Conservation (phyloP, 2,113 vertebrate genomes). For the Nestor notabilis region DNA sequence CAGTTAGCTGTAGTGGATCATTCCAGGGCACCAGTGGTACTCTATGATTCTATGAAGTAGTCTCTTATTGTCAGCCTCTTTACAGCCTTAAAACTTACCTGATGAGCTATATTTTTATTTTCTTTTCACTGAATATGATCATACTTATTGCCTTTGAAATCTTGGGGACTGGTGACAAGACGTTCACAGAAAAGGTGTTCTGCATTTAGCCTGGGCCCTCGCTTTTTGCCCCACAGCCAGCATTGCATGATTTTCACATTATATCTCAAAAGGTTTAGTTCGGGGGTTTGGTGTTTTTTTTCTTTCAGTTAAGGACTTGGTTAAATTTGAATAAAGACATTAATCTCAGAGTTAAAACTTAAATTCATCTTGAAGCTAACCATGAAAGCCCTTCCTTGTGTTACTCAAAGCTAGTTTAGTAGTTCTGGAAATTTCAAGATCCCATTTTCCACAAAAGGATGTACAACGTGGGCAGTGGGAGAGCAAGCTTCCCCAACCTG, state of each 20-base stretch:
- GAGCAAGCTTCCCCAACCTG: neutral
- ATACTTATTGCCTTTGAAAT: neutral
- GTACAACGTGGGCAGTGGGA: neutral
- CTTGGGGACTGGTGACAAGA: neutral
- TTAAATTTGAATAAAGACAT: conserved; percentile 1
- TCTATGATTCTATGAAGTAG: neutral
- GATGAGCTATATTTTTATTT: neutral
- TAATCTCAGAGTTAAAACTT: neutral
- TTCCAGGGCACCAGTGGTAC: neutral
- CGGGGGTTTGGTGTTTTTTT: neutral
- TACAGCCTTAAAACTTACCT: neutral
- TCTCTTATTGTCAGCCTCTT: neutral
- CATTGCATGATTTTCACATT: neutral
- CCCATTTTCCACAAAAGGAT: neutral
- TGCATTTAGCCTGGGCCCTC: neutral
- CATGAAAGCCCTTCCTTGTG: neutral
- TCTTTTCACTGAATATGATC: neutral
- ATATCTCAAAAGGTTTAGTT: neutral
- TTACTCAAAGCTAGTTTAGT: neutral
- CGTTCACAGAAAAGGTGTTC: neutral
- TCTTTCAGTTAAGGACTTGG: neutral
- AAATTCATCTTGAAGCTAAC: neutral
- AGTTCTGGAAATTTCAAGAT: neutral
- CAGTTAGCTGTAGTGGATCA: neutral
- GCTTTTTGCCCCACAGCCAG: neutral